Evolutionary conservation across 2,888 invertebrate species (phyloP), one percentile per base, ranked within the genome.

Genomic region (Synergus itoensis): DNA sequence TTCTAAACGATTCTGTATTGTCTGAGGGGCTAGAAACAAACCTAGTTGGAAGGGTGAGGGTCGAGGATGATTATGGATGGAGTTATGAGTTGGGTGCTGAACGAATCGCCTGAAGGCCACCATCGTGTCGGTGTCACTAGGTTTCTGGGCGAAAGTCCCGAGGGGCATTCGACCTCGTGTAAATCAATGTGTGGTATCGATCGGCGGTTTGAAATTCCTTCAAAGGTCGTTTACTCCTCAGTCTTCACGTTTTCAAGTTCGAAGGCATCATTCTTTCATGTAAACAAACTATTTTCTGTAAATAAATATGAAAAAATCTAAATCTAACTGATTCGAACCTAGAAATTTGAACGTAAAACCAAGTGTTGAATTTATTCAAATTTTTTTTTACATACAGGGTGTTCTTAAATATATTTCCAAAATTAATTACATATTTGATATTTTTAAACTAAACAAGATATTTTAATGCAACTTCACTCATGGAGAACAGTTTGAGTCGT

Each of bases 121-220:
- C 5, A 36, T 5, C 5, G 84, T 85, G 85, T 86, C 87, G 87
- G 86, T 89, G 90, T 90, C 88, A 89, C 86, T 88, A 84, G 88
- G 90, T 89, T 85, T 89, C 88, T 88, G 83, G 89, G 89, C 84
- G 86, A 88, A 85, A 86, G 84, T 84, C 82, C 85, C 84, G 85
- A 76, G 83, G 86, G 84, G 86, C 87, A 89, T 86, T 84, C 85
- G 87, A 90, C 89, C 89, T 87, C 82, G 81, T 76, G 67, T 80
- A 85, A 89, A 89, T 89, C 88, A 87, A 88, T 88, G 86, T 80
- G 81, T 81, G 84, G 76, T 82, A 69, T 53, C 60, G 48, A 79
- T 73, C 53, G 53, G 12, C 48, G 4, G 12, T 36, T n/a, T 48
- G 14, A 11, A 67, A 67, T 67, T 45, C 48, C 28, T 69, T 36